Percentiles rank a stretch among this genome's conserved stretches.
These are phyloP conservation scores for Trichonephila clavata DNA, from an alignment of 1,140 invertebrate genomes.

Conservation along the genomic window DNA sequence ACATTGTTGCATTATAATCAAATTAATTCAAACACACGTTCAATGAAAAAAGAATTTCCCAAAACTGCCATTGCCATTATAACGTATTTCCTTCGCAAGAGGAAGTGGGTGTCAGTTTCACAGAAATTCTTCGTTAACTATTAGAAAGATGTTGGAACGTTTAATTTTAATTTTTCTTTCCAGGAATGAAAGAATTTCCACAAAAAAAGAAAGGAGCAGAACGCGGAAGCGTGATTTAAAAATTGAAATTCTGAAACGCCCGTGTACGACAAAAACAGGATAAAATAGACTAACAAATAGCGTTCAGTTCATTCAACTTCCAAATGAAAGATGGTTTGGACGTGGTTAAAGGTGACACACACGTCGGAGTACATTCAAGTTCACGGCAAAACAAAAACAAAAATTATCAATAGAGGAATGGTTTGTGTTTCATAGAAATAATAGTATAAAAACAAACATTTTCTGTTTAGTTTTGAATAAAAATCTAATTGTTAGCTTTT, in stretches of 20 bases:
- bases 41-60: too few species aligned
- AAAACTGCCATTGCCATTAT: too few species aligned
- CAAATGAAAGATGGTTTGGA: conserved; percentile 1
- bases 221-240: conserved; percentile 21
- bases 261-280: neutral
- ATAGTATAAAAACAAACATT: neutral
- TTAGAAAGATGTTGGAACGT: too few species aligned
- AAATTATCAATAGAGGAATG: neutral
- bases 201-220: neutral
- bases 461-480: neutral
- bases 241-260: conserved; percentile 37
- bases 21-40: too few species aligned
- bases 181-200: neutral
- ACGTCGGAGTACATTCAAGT: conserved; percentile 5
- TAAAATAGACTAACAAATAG: conserved; percentile 11
- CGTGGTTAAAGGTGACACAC: neutral
- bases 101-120: neutral
- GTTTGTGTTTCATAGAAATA: neutral
- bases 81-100: too few species aligned
- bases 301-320: conserved; percentile 17
- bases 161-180: neutral
- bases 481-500: neutral
- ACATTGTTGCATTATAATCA: too few species aligned
- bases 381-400: neutral
- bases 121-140: neutral